phyloP scores from a whole-genome alignment of 2,888 invertebrate genomes.

The Noctua pronuba region DNA sequence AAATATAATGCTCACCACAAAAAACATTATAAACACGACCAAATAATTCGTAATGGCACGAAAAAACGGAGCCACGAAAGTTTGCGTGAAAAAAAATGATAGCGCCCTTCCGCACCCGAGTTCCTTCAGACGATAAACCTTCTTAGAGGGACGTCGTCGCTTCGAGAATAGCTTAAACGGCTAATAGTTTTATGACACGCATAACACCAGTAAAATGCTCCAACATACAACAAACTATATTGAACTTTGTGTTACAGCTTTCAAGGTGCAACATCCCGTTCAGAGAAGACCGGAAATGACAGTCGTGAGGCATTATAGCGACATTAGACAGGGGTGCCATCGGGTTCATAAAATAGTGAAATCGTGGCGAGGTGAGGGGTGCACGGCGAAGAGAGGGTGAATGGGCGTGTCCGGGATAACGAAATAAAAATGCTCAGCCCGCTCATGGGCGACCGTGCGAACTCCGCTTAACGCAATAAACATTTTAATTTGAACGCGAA shows the following conservation, averaged over 20 bases:
- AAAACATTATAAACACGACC: constrained; percentile 79
- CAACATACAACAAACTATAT: constrained; percentile 65
- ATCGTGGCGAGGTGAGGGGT: constrained; percentile 76
- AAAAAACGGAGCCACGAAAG: constrained; percentile 83
- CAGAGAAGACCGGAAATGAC: constrained; percentile 79
- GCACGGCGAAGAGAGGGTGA: constrained; percentile 65
- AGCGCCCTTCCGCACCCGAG: constrained; percentile 84
- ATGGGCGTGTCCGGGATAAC: constrained; percentile 81
- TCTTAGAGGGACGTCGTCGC: constrained; percentile 83
- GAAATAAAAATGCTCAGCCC: constrained; percentile 88
- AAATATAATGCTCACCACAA: constrained; percentile 83
- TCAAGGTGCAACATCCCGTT: constrained; percentile 73
- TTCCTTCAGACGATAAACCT: constrained; percentile 79
- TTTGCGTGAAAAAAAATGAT: constrained; percentile 78
- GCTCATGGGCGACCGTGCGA: constrained; percentile 86
- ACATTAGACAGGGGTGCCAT: constrained; percentile 86
- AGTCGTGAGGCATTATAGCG: constrained; percentile 85
- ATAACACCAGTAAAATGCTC: constrained; percentile 81
- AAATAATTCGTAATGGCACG: constrained; percentile 86
- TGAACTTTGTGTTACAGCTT: constrained; percentile 71
- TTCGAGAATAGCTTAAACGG: constrained; percentile 89
- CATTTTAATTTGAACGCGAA: constrained; percentile 90
- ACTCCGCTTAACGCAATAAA: constrained; percentile 89
- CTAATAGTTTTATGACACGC: constrained; percentile 91
- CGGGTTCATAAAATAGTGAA: constrained; percentile 84